Evolutionary conservation across 1,140 invertebrate species (phyloP).

Genomic region (Hetaerina americana): DNA sequence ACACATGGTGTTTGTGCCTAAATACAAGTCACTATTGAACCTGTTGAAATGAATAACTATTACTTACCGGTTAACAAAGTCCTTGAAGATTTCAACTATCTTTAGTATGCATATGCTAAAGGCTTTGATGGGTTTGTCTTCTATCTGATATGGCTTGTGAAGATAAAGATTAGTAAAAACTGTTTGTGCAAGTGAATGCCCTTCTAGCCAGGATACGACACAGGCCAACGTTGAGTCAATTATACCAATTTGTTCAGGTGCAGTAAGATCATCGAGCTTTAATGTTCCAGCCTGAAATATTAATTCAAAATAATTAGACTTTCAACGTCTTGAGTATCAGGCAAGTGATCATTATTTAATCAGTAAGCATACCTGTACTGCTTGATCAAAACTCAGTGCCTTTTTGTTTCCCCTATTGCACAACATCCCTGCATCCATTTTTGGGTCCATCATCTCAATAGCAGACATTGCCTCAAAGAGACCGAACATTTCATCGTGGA

Average conservation of each 20-base stretch:
- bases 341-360: not conserved
- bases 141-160: slow-evolving; percentile 75
- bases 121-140: slow-evolving; percentile 68
- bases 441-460: slow-evolving; percentile 99
- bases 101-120: slow-evolving; percentile 84
- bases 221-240: slow-evolving; percentile 88
- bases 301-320: not conserved
- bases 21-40: no score
- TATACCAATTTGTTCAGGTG: slow-evolving; percentile 63
- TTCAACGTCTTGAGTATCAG: not conserved
- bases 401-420: slow-evolving; percentile 77
- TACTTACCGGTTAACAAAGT: slow-evolving; percentile 68
- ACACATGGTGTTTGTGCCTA: no score
- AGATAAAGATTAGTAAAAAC: slow-evolving; percentile 94
- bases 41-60: slow-evolving; percentile 1
- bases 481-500: slow-evolving; percentile 85
- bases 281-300: slow-evolving; percentile 53
- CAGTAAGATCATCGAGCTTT: slow-evolving; percentile 61
- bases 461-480: slow-evolving; percentile 98
- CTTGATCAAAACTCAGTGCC: slow-evolving; percentile 77
- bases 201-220: slow-evolving; percentile 88
- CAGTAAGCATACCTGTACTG: slow-evolving; percentile 55
- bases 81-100: slow-evolving; percentile 78
- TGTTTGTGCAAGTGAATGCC: slow-evolving; percentile 91
- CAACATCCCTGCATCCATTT: slow-evolving; percentile 98